These are phyloP conservation scores for Amphiprion ocellaris DNA, from an alignment of 2,113 vertebrate genomes.

Conservation along the genomic window DNA sequence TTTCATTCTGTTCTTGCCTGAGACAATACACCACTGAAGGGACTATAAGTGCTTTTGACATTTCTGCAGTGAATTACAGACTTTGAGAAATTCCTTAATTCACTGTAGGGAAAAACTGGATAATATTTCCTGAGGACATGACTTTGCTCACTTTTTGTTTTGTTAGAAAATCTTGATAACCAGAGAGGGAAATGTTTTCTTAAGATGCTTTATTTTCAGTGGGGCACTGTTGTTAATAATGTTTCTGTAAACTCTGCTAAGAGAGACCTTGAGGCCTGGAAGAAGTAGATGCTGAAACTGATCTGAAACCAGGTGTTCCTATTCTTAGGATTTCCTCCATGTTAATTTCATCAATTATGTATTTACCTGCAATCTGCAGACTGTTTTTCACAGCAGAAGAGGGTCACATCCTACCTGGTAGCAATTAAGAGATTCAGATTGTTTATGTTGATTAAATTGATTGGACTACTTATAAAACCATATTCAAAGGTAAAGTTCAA, in stretches of 20 bases:
- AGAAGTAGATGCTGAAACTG: conserved; percentile 19
- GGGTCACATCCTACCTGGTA: conserved; percentile 45
- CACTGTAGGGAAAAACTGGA: background rate
- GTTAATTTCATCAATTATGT: conserved; percentile 59
- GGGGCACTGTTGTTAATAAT: conserved; percentile 16
- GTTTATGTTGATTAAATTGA: conserved; percentile 21
- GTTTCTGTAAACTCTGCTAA: conserved; percentile 15
- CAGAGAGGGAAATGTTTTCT: conserved; percentile 9
- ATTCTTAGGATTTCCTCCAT: conserved; percentile 46
- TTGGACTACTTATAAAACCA: conserved; percentile 26
- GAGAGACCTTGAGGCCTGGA: conserved; percentile 7
- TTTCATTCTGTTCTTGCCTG: background rate
- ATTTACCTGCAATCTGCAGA: conserved; percentile 55
- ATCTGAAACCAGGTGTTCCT: conserved; percentile 45
- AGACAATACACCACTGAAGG: background rate
- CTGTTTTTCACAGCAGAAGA: conserved; percentile 12
- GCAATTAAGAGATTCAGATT: conserved; percentile 48
- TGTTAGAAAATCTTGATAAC: conserved; percentile 1
- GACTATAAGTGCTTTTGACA: background rate
- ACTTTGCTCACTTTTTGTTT: background rate
- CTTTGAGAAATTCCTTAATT: conserved; percentile 4
- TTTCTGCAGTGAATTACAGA: conserved; percentile 9
- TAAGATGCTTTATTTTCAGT: background rate
- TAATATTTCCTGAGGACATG: background rate
- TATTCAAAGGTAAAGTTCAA: conserved; percentile 35